Evolutionary conservation across 2,113 vertebrate genomes (phyloP), one percentile per base, ranked within the genome.

Genomic region (Carlito syrichta): DNA sequence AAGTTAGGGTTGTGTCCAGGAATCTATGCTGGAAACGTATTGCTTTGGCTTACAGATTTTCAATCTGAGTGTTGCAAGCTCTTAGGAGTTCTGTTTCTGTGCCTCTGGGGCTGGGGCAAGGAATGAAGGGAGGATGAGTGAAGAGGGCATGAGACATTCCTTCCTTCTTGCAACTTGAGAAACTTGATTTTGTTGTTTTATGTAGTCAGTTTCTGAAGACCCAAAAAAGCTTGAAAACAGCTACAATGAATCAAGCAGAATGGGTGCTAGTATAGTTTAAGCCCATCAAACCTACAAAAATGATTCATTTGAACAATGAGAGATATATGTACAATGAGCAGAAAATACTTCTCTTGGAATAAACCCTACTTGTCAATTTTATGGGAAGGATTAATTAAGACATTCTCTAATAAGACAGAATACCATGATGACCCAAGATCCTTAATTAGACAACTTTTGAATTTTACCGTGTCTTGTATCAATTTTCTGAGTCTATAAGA

Each of bases 291-390:
- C 35, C 56, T 79, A n/a, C 23, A 13, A 69, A 74, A 60, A 94
- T 86, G 54, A 74, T 4, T 88, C 79, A 86, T 56, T 52, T 83
- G 66, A 94, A 50, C 22, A 97, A 73, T 48, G n/a, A 82, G 38
- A 95, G 92, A 73, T 66, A 25, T 25, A 45, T n/a, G 60, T 81
- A 14, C 58, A 89, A 54, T 83, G 43, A 63, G 25, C 69, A 89
- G 43, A 88, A 91, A 56, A 97, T 8, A 89, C 13, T 90, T 96
- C 87, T 86, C 60, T 91, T 86, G 52, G 58, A 94, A 95, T 94
- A 91, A 95, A 93, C 22, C 62, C 32, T 68, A 56, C n/a, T 22
- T 95, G 60, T 48, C 93, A 97, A 82, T 32, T 93, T 95, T 90
- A 45, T 90, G 25, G 78, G 71, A 76, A 32, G 78, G 69, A 93